Percentiles rank a stretch among this genome's conserved stretches.
phyloP scores from a whole-genome alignment of 2,888 invertebrate species.

The Cylloceria caligata region DNA sequence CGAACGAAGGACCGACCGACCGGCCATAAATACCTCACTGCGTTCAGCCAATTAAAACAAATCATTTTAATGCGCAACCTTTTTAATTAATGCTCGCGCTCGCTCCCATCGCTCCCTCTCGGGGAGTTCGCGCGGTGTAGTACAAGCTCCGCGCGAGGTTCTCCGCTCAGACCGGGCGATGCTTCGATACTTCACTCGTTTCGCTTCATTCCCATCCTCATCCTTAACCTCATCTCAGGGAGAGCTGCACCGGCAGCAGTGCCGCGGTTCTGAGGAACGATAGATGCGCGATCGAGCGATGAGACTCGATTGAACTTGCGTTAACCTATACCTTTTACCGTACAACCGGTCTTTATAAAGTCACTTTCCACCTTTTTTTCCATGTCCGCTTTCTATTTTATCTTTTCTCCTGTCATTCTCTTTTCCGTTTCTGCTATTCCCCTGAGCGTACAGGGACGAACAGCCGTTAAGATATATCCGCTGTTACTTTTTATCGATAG shows the following conservation, averaged over 20 bases:
- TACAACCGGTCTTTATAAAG: neutral
- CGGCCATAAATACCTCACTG: constrained; percentile 84
- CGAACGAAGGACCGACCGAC: constrained; percentile 78
- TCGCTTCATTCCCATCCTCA: constrained; percentile 41
- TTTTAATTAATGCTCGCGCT: constrained; percentile 84
- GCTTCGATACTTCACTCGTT: no score
- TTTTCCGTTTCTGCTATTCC: neutral
- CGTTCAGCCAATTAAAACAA: constrained; percentile 85
- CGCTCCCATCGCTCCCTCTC: constrained; percentile 78
- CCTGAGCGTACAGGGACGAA: neutral
- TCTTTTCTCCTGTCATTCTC: neutral
- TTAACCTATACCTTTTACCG: neutral
- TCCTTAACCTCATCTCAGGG: neutral
- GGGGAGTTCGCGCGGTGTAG: no score
- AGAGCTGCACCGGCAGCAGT: no score
- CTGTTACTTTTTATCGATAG: neutral
- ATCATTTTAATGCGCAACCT: constrained; percentile 85
- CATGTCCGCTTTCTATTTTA: neutral
- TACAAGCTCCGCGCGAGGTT: constrained; percentile 18
- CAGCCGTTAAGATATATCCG: neutral
- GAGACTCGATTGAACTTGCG: no score
- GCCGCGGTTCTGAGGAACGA: no score
- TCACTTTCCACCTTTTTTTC: neutral
- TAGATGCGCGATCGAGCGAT: no score
- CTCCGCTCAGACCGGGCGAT: no score